These are phyloP conservation scores for Cyprinodon brontotheroides DNA, from an alignment of 2,113 vertebrate genomes.

Conservation along the genomic window DNA sequence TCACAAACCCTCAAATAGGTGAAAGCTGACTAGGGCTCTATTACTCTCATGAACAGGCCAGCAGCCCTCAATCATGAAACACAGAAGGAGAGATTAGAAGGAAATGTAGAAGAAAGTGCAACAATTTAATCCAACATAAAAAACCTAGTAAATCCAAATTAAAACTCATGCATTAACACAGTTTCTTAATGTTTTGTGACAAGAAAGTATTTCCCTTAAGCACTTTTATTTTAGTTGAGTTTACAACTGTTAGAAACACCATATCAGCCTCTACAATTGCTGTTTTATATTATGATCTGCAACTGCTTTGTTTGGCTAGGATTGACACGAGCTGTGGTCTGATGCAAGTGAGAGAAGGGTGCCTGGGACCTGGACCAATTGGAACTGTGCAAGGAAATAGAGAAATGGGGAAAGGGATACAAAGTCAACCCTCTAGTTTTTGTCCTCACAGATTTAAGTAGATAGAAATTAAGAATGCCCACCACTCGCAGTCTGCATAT, in stretches of 20 bases:
- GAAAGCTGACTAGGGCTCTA: slow-evolving; percentile 37
- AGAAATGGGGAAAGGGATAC: too few species aligned
- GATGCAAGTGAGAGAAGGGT: not conserved
- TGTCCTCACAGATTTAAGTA: not conserved
- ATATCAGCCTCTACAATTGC: too few species aligned
- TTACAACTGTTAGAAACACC: too few species aligned
- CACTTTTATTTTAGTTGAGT: not conserved
- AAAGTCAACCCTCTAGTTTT: too few species aligned
- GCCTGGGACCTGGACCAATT: too few species aligned
- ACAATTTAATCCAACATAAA: slow-evolving; percentile 23
- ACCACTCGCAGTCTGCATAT: not conserved
- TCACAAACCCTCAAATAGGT: slow-evolving; percentile 41
- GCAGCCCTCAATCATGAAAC: slow-evolving; percentile 60
- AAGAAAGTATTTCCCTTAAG: not conserved
- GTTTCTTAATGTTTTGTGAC: not conserved
- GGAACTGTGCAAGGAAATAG: too few species aligned
- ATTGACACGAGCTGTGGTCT: not conserved
- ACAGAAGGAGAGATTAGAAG: slow-evolving; percentile 42
- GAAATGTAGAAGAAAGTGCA: slow-evolving; percentile 20
- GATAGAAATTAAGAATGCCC: not conserved
- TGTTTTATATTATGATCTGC: too few species aligned
- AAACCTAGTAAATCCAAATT: not conserved
- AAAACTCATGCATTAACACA: not conserved
- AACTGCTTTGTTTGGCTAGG: not conserved
- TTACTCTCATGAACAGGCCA: slow-evolving; percentile 47